Evolutionary conservation across 2,113 vertebrate genomes (phyloP), one percentile per base, ranked within the genome.

Genomic region (Thomomys bottae): DNA sequence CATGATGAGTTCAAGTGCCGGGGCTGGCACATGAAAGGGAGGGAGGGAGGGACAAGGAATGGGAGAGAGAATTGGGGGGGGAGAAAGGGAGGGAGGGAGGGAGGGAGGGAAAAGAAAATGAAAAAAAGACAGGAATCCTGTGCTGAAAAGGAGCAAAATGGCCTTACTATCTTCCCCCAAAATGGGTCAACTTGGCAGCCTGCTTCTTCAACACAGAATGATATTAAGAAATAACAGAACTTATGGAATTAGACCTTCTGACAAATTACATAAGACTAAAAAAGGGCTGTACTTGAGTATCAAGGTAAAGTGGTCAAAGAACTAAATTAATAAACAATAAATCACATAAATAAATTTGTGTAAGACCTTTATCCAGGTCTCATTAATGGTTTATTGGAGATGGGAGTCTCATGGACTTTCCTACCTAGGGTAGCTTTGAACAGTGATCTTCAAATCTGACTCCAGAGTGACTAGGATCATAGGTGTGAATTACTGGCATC

Each of bases 271-370:
- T 21, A 71, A 72, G 30, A 57, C 66, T 72, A 57, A 79, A 85
- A 88, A 66, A 81, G 76, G 78, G 73, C 40, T 12, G 12, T 23
- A 6, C 68, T 14, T 75, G 12, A 71, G 32, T 54, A 15, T 14
- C 49, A 54, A 64, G 73, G 67, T 21, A 67, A 72, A n/a, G n/a
- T 21, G 42, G 30, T 67, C 26, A 79, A n/a, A 91, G 45, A 79
- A 75, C 42, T 64, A 82, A 57, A 84, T 67, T 84, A 91, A 93
- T 42, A 73, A 21, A 78, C 24, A 83, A 83, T 79, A 61, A 28
- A 82, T 1, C 36, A 75, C 38, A 66, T 84, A 78, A 24, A 18
- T 82, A 82, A 89, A 68, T 71, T 75, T 54, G 45, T 9, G 2
- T 6, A 82, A 61, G 40, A 40, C 45, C 34, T 84, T 81, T 63